Evolutionary conservation across 2,113 vertebrate genomes (phyloP).

Genomic region (Gallinago paraguaiae): DNA sequence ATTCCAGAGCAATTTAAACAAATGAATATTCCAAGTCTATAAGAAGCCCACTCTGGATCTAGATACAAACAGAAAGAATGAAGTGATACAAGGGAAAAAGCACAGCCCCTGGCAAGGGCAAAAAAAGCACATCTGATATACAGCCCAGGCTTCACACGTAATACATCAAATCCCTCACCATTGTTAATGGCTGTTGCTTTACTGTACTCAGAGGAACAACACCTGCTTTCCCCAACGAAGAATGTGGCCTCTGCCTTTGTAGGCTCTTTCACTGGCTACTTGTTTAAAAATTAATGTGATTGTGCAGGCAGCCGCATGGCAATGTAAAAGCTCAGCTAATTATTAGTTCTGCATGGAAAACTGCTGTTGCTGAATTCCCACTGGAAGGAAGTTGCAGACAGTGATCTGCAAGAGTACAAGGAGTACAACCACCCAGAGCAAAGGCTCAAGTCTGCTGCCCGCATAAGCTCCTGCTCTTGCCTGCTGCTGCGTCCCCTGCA

Average conservation of each 20-base stretch:
- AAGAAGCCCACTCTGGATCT: constrained; percentile 93
- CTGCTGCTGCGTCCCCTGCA: background rate
- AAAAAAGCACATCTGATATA: background rate
- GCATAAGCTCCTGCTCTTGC: background rate
- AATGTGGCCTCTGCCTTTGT: background rate
- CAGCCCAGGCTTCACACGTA: background rate
- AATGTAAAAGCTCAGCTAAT: background rate
- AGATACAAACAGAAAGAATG: background rate
- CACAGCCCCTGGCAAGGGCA: background rate
- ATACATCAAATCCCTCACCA: background rate
- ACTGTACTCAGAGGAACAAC: background rate
- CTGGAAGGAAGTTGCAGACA: background rate
- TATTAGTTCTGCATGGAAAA: background rate
- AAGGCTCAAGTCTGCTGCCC: fast-evolving
- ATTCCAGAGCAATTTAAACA: constrained; percentile 90
- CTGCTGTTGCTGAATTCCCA: background rate
- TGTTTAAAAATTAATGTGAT: background rate
- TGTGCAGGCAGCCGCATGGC: background rate
- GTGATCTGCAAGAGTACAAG: background rate
- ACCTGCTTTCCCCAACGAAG: background rate
- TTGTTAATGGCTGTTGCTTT: background rate
- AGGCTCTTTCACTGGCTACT: background rate
- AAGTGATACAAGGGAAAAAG: background rate
- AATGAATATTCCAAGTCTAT: constrained; percentile 88
- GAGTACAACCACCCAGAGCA: fast-evolving